Evolutionary conservation across 2,797 vertebrate species (phyloP).

Genomic region (Uromys caudimaculatus): DNA sequence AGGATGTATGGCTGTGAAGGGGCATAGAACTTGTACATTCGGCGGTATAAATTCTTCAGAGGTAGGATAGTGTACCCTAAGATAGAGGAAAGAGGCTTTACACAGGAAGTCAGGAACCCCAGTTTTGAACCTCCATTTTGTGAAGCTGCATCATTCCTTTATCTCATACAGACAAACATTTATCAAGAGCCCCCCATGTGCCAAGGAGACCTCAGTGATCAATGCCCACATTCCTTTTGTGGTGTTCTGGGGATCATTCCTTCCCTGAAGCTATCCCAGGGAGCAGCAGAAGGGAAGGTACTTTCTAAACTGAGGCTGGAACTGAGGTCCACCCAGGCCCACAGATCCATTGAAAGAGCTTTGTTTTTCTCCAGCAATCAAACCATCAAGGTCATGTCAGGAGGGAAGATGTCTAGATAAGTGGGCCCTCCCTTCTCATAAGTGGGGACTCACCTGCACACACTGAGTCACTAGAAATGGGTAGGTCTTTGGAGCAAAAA

Average conservation of each 20-base stretch:
- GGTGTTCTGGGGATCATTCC: neutral
- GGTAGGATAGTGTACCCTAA: neutral
- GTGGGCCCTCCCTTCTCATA: neutral
- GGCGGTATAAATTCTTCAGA: neutral
- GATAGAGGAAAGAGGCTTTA: neutral
- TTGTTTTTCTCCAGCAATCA: neutral
- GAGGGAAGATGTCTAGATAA: slow-evolving; percentile 49
- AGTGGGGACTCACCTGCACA: neutral
- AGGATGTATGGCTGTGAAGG: neutral
- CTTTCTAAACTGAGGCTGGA: neutral
- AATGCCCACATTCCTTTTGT: neutral
- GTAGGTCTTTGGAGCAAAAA: slow-evolving; percentile 5
- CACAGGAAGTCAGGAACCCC: neutral
- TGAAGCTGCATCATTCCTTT: neutral
- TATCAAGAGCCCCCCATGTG: neutral
- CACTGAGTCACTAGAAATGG: neutral
- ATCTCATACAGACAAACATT: neutral
- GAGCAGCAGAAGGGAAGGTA: neutral
- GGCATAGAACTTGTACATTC: neutral
- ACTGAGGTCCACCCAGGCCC: neutral
- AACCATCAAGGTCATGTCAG: slow-evolving; percentile 7
- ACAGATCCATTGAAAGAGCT: neutral
- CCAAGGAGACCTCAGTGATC: neutral
- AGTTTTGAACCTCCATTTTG: neutral
- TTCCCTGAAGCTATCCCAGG: neutral